phyloP scores from a whole-genome alignment of 2,888 invertebrate genomes.

The Nomada flava region DNA sequence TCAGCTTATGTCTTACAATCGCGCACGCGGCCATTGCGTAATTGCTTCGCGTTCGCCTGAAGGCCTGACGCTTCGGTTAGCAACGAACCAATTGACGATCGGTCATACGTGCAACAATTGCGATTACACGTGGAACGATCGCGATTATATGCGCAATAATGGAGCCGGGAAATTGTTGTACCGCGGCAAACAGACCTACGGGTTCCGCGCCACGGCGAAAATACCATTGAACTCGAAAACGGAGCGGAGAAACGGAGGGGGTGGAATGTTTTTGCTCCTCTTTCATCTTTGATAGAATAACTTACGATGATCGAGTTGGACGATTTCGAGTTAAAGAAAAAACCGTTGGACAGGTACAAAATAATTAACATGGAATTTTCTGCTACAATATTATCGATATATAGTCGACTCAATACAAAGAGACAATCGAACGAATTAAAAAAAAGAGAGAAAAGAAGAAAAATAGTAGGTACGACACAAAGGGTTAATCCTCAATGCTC shows the following conservation, averaged over 20 bases:
- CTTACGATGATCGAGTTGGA: neutral
- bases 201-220: conserved; percentile 20
- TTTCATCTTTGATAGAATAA: neutral
- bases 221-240: conserved; percentile 20
- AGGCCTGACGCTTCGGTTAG: conserved; percentile 59
- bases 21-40: conserved; percentile 50
- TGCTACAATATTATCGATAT: too few species aligned
- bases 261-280: neutral
- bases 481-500: neutral
- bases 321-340: neutral
- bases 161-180: conserved; percentile 51
- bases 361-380: neutral
- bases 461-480: neutral
- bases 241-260: neutral
- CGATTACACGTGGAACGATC: conserved; percentile 62
- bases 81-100: conserved; percentile 63
- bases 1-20: conserved; percentile 65
- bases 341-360: neutral
- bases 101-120: conserved; percentile 64
- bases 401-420: neutral
- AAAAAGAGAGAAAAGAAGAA: neutral
- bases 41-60: conserved; percentile 56
- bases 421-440: neutral
- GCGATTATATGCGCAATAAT: conserved; percentile 61
- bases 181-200: conserved; percentile 39